These are phyloP conservation scores for Salminus brasiliensis DNA, from an alignment of 2,113 vertebrate genomes.

Conservation along the genomic window DNA sequence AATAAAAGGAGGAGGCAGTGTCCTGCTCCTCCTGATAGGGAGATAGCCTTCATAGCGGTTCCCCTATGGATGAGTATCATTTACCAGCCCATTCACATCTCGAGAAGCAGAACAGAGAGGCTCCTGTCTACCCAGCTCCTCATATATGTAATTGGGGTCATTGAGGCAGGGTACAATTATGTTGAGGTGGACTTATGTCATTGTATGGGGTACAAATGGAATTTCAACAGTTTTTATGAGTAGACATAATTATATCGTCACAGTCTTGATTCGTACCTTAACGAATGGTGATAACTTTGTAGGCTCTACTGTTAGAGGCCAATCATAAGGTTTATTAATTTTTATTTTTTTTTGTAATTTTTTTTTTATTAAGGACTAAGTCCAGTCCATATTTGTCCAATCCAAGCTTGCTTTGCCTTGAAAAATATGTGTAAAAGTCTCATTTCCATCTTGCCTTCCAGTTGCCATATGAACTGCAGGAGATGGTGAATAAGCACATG, in stretches of 20 bases:
- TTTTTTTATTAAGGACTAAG: too few species aligned
- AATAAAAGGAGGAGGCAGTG: not conserved
- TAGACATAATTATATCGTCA: not conserved
- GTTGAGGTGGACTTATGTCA: too few species aligned
- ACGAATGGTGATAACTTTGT: not conserved
- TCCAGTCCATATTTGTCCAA: too few species aligned
- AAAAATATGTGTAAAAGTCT: slow-evolving; percentile 40
- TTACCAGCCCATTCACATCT: slow-evolving; percentile 11
- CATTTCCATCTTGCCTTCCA: slow-evolving; percentile 56
- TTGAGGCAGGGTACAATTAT: too few species aligned
- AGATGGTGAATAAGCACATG: slow-evolving; percentile 96
- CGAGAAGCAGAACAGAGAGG: not conserved
- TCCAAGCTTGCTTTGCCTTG: not conserved
- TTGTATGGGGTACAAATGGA: too few species aligned
- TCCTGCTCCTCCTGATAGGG: slow-evolving; percentile 12
- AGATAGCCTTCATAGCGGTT: slow-evolving; percentile 3
- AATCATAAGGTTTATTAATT: not conserved
- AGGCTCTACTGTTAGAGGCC: not conserved
- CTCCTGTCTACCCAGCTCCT: not conserved
- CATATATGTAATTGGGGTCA: too few species aligned
- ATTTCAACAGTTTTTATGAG: too few species aligned
- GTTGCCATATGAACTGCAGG: slow-evolving; percentile 96
- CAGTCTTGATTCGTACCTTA: not conserved
- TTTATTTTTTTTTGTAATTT: too few species aligned
- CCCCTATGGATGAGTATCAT: not conserved